phyloP scores from a whole-genome alignment of 2,113 vertebrate genomes.

The Istiophorus platypterus region DNA sequence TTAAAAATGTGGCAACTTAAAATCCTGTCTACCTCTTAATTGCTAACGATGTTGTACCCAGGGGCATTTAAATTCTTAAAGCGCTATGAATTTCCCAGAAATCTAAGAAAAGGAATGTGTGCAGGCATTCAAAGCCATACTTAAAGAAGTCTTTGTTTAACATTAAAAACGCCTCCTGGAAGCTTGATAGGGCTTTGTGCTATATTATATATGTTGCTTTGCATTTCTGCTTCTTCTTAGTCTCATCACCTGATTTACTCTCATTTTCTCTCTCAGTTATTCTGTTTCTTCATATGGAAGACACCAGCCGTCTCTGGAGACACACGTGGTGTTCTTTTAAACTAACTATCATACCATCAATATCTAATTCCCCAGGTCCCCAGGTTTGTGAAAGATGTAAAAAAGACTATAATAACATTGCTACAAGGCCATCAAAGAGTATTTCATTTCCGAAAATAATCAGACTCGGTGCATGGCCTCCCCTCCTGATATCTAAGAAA shows the following conservation, averaged over 20 bases:
- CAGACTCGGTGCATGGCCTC: no score
- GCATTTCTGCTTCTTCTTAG: not conserved
- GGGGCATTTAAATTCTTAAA: conserved; percentile 46
- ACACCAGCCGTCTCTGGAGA: not conserved
- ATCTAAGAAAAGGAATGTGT: conserved; percentile 29
- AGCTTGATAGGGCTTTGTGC: conserved; percentile 10
- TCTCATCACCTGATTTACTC: not conserved
- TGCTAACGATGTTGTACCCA: conserved; percentile 12
- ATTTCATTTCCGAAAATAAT: no score
- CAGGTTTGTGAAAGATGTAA: conserved; percentile 25
- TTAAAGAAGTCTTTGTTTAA: conserved; percentile 27
- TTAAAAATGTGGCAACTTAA: conserved; percentile 11
- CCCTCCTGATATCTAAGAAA: no score
- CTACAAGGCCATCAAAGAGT: not conserved
- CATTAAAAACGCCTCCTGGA: conserved; percentile 23
- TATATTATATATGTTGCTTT: conserved; percentile 8
- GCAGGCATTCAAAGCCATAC: not conserved
- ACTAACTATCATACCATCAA: conserved; percentile 22
- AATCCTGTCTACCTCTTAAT: conserved; percentile 41
- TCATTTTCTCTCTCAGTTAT: not conserved
- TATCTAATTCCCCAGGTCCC: conserved; percentile 1
- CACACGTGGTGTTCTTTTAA: conserved; percentile 1
- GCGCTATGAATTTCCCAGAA: conserved; percentile 18
- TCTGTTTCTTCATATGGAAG: not conserved
- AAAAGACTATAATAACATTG: conserved; percentile 16